Conservation (phyloP, 2,797 vertebrate genomes). For the Diplodus sargus region DNA sequence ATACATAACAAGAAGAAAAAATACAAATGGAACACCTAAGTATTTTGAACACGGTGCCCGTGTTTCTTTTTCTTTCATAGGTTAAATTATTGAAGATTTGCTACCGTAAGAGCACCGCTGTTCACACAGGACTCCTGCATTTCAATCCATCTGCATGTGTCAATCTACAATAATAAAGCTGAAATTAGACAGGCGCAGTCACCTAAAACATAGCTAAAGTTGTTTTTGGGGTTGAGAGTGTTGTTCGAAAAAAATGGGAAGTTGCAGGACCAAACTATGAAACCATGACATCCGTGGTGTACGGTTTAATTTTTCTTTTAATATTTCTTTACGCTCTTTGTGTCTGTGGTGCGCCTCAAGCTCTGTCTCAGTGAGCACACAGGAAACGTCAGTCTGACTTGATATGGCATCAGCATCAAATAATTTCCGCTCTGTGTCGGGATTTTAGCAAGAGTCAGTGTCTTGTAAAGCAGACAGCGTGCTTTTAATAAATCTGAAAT, state of each 20-base stretch:
- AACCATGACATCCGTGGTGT: slow-evolving; percentile 37
- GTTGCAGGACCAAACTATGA: slow-evolving; percentile 13
- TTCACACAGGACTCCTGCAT: neutral
- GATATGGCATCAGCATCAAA: slow-evolving; percentile 48
- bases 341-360: slow-evolving; percentile 24
- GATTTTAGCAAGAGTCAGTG: slow-evolving; percentile 58
- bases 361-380: slow-evolving; percentile 44
- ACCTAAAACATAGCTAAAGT: neutral
- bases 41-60: neutral
- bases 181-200: neutral
- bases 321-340: neutral
- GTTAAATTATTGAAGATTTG: neutral
- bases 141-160: slow-evolving; percentile 3
- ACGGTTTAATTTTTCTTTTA: slow-evolving; percentile 20
- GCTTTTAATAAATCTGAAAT: slow-evolving; percentile 69
- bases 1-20: too few species aligned
- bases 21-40: neutral
- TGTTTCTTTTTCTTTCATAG: neutral
- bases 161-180: neutral
- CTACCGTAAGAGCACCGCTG: neutral
- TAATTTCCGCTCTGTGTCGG: slow-evolving; percentile 62
- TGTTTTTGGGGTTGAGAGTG: neutral
- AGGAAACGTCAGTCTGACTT: slow-evolving; percentile 31
- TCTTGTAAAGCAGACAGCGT: slow-evolving; percentile 54
- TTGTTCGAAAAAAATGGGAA: neutral